Conservation (phyloP, 2,797 vertebrate genomes). For the Acanthurus lineatus region DNA sequence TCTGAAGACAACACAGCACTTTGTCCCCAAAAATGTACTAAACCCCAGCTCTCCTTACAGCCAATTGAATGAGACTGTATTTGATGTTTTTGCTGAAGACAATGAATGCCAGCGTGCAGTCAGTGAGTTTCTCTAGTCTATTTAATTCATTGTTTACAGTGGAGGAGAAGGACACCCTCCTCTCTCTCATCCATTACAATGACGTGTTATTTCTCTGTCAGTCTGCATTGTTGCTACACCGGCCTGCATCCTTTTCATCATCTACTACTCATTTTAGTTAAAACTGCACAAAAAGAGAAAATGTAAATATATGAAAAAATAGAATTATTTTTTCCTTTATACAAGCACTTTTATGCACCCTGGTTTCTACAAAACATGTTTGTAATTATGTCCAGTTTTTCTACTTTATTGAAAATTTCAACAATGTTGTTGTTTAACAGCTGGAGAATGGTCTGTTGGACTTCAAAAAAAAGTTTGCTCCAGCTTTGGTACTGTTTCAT, state of each 20-base stretch:
- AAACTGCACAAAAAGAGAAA: conserved; percentile 68
- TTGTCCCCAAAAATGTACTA: conserved; percentile 64
- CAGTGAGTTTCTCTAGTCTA: conserved; percentile 34
- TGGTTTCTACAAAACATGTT: conserved; percentile 77
- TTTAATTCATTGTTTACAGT: conserved; percentile 71
- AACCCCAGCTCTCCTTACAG: conserved; percentile 46
- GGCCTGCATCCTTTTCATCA: conserved; percentile 34
- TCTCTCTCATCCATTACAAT: conserved; percentile 34
- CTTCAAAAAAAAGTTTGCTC: conserved; percentile 21
- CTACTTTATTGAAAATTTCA: conserved; percentile 52
- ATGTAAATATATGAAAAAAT: conserved; percentile 72
- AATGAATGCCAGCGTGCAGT: conserved; percentile 73
- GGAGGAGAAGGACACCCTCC: conserved; percentile 27
- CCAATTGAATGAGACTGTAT: conserved; percentile 51
- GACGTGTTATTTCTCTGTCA: conserved; percentile 57
- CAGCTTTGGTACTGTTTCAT: neutral
- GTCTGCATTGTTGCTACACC: conserved; percentile 22
- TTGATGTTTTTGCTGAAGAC: conserved; percentile 76
- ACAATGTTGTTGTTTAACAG: neutral
- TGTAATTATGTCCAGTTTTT: conserved; percentile 71
- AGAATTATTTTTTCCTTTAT: conserved; percentile 72
- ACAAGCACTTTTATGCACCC: conserved; percentile 83
- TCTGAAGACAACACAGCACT: conserved; percentile 76
- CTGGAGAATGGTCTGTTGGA: conserved; percentile 9
- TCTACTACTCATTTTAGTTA: conserved; percentile 32